Percentiles rank a stretch among this genome's conserved stretches.
These are phyloP conservation scores for Etia nguti DNA, from an alignment of 2,113 vertebrate species.

Conservation along the genomic window DNA sequence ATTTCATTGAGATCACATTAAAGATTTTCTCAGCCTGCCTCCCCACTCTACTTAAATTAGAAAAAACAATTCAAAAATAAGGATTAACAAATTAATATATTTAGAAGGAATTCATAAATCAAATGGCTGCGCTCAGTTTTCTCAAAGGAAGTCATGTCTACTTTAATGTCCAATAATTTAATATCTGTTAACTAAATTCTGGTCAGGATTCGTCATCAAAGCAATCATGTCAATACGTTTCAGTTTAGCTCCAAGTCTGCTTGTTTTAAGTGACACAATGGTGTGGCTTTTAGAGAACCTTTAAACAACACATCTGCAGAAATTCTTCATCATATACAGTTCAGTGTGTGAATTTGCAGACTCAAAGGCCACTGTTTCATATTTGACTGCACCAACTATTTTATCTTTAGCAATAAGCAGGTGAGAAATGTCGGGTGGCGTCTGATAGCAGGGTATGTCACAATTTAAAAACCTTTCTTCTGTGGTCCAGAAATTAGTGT, in stretches of 20 bases:
- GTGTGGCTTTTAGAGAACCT: not conserved
- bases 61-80: not conserved
- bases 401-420: slow-evolving; percentile 59
- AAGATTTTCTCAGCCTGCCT: not conserved
- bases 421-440: slow-evolving; percentile 64
- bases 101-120: not conserved
- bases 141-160: not conserved
- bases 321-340: slow-evolving; percentile 16
- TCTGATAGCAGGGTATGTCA: slow-evolving; percentile 27
- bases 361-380: slow-evolving; percentile 4
- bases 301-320: slow-evolving; percentile 30
- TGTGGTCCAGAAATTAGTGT: not conserved
- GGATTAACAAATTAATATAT: not conserved
- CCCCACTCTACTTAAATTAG: not conserved
- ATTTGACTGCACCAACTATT: slow-evolving; percentile 5
- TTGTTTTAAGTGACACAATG: not conserved
- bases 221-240: not conserved
- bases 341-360: slow-evolving; percentile 9
- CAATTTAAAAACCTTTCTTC: not conserved
- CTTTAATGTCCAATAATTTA: not conserved
- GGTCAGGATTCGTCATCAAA: not conserved
- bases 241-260: not conserved
- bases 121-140: not conserved
- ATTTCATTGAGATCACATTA: slow-evolving; percentile 5
- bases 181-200: not conserved